Percentiles rank a stretch among this genome's conserved stretches.
These are phyloP conservation scores for Drosophila hamatofila DNA, from an alignment of 2,888 invertebrate species.

Conservation along the genomic window DNA sequence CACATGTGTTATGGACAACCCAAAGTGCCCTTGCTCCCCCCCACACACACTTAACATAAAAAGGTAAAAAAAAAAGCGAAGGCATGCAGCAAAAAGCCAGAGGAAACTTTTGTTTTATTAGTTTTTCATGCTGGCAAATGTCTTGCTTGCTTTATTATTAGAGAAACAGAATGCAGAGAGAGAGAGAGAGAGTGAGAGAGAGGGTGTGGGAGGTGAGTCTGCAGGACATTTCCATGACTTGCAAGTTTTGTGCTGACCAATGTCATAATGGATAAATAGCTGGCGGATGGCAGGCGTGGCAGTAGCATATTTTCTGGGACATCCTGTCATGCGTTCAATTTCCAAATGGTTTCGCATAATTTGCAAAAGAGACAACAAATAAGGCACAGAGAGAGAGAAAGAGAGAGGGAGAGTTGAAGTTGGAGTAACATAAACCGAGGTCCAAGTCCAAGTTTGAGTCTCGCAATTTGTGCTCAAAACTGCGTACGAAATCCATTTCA, in stretches of 20 bases:
- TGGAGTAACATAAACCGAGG: constrained; percentile 18
- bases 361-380: constrained; percentile 69
- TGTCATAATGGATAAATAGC: constrained; percentile 67
- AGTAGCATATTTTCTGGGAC: constrained; percentile 43
- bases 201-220: not conserved
- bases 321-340: constrained; percentile 82
- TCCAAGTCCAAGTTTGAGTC: constrained; percentile 49
- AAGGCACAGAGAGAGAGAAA: constrained; percentile 16
- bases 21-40: not conserved
- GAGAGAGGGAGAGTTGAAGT: not conserved
- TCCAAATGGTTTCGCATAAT: constrained; percentile 84
- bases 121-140: constrained; percentile 75
- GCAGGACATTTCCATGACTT: constrained; percentile 73
- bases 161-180: not conserved
- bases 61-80: constrained; percentile 60
- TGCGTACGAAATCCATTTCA: constrained; percentile 82
- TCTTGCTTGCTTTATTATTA: constrained; percentile 78
- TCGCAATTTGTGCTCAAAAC: constrained; percentile 78
- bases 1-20: constrained; percentile 65
- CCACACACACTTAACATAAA: constrained; percentile 68
- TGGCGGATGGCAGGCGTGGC: constrained; percentile 15
- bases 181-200: no score
- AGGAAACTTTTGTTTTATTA: constrained; percentile 79
- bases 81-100: constrained; percentile 40
- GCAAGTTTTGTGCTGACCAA: constrained; percentile 82